Evolutionary conservation across 2,113 vertebrate species (phyloP).

Genomic region (Cyphomyrus plagiostoma): DNA sequence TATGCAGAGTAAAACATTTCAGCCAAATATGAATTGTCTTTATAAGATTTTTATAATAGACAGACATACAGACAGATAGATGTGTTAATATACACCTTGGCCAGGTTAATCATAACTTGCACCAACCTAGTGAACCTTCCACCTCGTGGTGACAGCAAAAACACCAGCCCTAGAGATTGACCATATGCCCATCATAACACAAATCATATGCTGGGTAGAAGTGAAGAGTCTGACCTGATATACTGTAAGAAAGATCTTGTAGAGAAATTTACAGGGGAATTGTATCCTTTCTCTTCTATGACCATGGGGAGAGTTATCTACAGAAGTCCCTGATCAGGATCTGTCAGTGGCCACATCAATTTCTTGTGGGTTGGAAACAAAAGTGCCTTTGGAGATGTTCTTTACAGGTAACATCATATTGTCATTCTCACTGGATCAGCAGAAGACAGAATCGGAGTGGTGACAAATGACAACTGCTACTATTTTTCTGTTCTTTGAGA

Average conservation of each 20-base stretch:
- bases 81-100: conserved; percentile 1
- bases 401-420: neutral
- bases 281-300: neutral
- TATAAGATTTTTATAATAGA: neutral
- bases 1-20: neutral
- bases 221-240: neutral
- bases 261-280: neutral
- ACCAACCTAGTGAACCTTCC: conserved; percentile 2
- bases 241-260: neutral
- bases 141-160: neutral
- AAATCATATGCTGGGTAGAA: neutral
- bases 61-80: neutral
- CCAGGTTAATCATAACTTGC: conserved; percentile 2
- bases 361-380: neutral
- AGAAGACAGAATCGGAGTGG: neutral
- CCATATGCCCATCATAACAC: neutral
- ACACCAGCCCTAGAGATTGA: neutral
- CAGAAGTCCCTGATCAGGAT: neutral
- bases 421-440: neutral
- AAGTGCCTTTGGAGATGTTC: neutral
- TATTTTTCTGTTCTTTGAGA: neutral
- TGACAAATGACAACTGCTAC: neutral
- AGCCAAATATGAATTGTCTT: neutral
- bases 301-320: neutral
- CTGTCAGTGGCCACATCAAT: neutral